phyloP scores from a whole-genome alignment of 2,113 vertebrate genomes.

The Girardinichthys multiradiatus region DNA sequence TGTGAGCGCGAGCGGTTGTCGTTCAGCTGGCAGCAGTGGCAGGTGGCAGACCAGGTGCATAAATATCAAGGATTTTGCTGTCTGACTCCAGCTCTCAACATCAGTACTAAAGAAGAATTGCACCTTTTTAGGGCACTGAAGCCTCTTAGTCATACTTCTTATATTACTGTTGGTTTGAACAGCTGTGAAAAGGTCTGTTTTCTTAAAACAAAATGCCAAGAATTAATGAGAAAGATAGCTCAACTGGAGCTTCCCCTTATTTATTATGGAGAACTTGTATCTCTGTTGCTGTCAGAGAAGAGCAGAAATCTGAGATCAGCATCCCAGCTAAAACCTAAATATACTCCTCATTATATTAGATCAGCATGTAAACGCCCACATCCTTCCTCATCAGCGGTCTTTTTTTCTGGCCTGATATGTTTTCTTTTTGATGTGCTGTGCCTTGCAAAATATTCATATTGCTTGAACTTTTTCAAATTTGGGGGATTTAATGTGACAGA shows the following conservation, averaged over 20 bases:
- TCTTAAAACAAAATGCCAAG: too few relatives aligned
- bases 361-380: conserved; percentile 1
- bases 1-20: conserved; percentile 19
- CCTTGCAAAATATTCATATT: not conserved
- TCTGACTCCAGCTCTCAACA: conserved; percentile 16
- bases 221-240: not conserved
- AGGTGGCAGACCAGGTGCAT: conserved; percentile 57
- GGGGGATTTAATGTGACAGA: not conserved
- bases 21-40: conserved; percentile 42
- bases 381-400: not conserved
- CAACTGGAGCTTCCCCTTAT: not conserved
- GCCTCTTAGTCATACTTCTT: not conserved
- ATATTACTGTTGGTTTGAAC: not conserved
- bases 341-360: not conserved
- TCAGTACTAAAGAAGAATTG: not conserved
- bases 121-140: not conserved
- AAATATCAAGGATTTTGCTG: conserved; percentile 43
- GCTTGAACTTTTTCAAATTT: too few relatives aligned
- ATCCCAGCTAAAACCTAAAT: too few relatives aligned
- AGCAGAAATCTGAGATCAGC: conserved; percentile 9
- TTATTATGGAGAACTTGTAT: conserved; percentile 19
- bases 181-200: not conserved
- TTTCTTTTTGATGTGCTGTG: not conserved
- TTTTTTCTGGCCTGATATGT: not conserved
- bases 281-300: conserved; percentile 10